A percentile compares a stretch with the other conserved stretches of the same genome.
phyloP scores from a whole-genome alignment of 2,113 vertebrate genomes.

The Chloropsis hardwickii region DNA sequence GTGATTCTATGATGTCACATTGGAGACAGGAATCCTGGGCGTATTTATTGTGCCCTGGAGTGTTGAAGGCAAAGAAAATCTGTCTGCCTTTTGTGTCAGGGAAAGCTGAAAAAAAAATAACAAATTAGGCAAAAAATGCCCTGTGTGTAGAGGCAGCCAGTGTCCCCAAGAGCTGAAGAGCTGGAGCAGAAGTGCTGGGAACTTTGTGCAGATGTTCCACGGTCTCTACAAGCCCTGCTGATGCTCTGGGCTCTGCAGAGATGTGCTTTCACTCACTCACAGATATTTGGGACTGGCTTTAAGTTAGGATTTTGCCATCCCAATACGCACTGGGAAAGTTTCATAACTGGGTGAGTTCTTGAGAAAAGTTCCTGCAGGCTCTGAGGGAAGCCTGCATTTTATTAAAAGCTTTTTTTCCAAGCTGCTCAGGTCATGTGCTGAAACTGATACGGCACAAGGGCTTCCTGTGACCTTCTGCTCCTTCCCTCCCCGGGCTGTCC shows the following conservation, averaged over 20 bases:
- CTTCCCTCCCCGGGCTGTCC: neutral
- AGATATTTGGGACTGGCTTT: neutral
- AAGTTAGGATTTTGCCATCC: neutral
- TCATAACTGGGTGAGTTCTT: neutral
- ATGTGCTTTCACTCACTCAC: neutral
- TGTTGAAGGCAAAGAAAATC: neutral
- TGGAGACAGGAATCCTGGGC: neutral
- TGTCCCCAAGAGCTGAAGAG: neutral
- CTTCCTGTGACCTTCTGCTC: conserved; percentile 49
- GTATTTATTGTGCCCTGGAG: neutral
- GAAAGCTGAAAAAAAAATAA: neutral
- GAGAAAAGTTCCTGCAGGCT: neutral
- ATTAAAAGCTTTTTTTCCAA: conserved; percentile 19
- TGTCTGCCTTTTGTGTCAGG: neutral
- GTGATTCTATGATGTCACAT: accelerated
- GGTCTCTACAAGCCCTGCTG: neutral
- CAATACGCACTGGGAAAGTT: neutral
- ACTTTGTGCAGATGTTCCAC: neutral
- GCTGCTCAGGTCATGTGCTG: neutral
- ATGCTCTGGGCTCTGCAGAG: neutral
- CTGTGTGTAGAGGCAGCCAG: neutral
- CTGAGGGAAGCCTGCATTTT: neutral
- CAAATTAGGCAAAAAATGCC: neutral
- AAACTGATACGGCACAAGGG: neutral
- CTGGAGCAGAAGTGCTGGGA: neutral